Evolutionary conservation across 2,797 vertebrate genomes (phyloP).

Genomic region (Eleutherodactylus coqui): DNA sequence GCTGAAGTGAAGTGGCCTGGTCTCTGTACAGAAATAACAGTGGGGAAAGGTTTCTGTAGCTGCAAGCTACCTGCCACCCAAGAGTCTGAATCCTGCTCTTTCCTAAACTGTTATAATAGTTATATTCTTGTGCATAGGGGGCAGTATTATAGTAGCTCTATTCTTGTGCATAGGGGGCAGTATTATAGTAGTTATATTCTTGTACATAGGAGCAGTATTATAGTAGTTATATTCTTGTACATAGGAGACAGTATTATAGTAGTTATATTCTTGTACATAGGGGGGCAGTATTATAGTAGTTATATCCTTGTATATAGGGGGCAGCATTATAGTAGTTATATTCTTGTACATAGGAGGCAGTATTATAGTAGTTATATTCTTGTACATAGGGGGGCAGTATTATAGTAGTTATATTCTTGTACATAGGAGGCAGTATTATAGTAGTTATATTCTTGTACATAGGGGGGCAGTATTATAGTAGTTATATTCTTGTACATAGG

Average conservation of each 20-base stretch:
- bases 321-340: conserved; percentile 19
- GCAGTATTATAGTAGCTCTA: conserved; percentile 14
- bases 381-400: conserved; percentile 1
- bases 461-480: conserved; percentile 14
- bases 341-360: conserved; percentile 5
- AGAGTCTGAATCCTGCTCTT: not conserved
- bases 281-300: conserved; percentile 14
- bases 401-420: conserved; percentile 12
- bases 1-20: not conserved
- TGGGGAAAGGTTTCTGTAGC: not conserved
- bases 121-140: not conserved
- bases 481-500: not conserved
- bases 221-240: conserved; percentile 14
- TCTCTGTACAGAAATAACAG: not conserved
- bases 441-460: conserved; percentile 9
- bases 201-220: conserved; percentile 18
- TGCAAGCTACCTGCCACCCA: not conserved
- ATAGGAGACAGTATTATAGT: conserved; percentile 10
- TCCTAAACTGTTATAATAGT: not conserved
- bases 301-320: not conserved
- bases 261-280: too few species aligned
- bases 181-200: conserved; percentile 14
- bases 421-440: conserved; percentile 2
- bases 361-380: conserved; percentile 21
- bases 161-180: not conserved